These are phyloP conservation scores for Vicugna pacos DNA, from an alignment of 2,113 vertebrate genomes.

Conservation along the genomic window DNA sequence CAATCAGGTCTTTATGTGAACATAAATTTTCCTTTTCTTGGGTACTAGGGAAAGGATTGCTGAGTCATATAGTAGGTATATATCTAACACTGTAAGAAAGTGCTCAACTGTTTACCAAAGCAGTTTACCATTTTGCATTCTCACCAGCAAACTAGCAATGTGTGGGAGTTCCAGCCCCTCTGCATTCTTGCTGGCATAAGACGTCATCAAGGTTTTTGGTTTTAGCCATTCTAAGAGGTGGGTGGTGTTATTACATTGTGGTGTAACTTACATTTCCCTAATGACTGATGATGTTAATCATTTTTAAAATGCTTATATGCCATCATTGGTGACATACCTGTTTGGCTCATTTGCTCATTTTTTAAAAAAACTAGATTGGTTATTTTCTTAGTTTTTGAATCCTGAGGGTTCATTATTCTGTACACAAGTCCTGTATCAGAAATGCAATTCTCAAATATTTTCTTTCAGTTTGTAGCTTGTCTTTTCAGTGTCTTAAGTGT, in stretches of 20 bases:
- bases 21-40: not conserved
- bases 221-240: not conserved
- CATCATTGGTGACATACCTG: not conserved
- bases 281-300: not conserved
- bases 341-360: not conserved
- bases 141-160: not conserved
- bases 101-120: not conserved
- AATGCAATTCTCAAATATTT: not conserved
- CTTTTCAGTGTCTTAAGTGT: not conserved
- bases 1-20: not conserved
- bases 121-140: not conserved
- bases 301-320: not conserved
- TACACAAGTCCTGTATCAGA: not conserved
- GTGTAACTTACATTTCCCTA: not conserved
- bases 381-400: not conserved
- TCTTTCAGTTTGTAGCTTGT: not conserved
- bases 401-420: not conserved
- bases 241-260: not conserved
- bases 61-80: not conserved
- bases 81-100: not conserved
- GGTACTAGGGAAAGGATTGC: not conserved
- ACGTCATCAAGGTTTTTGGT: not conserved
- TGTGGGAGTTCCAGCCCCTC: not conserved
- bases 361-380: not conserved
- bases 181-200: rapidly evolving